These are phyloP conservation scores for Ptychochromis oligacanthus DNA, from an alignment of 2,113 vertebrate species.

Conservation along the genomic window DNA sequence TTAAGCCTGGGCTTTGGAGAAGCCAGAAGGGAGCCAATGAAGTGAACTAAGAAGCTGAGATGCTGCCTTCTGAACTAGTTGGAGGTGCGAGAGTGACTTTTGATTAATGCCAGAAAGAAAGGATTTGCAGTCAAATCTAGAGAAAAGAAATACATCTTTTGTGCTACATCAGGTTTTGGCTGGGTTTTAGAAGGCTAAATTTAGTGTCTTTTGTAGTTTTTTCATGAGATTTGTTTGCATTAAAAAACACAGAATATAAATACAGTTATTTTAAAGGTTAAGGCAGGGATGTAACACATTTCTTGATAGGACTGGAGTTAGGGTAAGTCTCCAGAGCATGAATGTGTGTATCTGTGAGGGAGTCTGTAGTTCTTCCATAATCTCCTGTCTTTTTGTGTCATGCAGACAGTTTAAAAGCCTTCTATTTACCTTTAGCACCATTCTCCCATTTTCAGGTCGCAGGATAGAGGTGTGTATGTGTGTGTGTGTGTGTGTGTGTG, in stretches of 20 bases:
- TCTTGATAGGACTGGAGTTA: conserved; percentile 19
- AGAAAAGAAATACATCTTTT: neutral
- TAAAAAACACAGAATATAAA: neutral
- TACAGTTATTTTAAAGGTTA: neutral
- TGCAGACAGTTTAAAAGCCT: conserved; percentile 79
- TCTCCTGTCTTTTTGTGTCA: conserved; percentile 74
- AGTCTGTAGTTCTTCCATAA: conserved; percentile 66
- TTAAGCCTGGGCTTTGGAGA: neutral
- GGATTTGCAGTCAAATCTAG: neutral
- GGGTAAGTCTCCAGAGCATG: conserved; percentile 12
- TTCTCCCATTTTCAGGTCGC: conserved; percentile 62
- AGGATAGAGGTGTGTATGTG: conserved; percentile 13
- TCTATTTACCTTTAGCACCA: conserved; percentile 80
- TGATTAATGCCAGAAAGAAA: neutral
- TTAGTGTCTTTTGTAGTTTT: neutral
- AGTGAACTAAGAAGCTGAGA: neutral
- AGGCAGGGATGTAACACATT: neutral
- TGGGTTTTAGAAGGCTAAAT: neutral
- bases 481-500: conserved; percentile 24
- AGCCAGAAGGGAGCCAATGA: neutral
- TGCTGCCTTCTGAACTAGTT: neutral
- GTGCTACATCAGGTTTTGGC: neutral
- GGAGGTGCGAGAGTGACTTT: neutral
- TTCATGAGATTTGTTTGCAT: neutral
- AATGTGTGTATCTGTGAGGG: conserved; percentile 32